phyloP scores from a whole-genome alignment of 2,113 vertebrate species.

The Dicerorhinus sumatrensis region DNA sequence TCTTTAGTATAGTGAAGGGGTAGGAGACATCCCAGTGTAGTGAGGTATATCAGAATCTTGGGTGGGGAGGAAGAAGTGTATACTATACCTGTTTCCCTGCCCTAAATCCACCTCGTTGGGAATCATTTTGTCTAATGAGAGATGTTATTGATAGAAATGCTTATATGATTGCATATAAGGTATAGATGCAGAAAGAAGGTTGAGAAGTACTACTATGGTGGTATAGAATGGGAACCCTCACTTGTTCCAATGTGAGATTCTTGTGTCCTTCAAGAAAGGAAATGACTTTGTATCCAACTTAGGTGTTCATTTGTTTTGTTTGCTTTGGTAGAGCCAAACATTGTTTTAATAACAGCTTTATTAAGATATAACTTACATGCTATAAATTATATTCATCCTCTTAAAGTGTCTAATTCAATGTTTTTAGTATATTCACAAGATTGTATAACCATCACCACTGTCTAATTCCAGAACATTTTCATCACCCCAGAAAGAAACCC shows the following conservation, averaged over 20 bases:
- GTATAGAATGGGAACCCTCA: background rate
- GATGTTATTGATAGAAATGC: background rate
- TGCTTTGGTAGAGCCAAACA: background rate
- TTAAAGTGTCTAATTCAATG: background rate
- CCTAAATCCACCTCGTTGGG: background rate
- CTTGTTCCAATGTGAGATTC: constrained; percentile 2
- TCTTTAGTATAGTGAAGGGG: background rate
- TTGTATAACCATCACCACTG: background rate
- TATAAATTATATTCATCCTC: background rate
- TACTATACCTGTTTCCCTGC: background rate
- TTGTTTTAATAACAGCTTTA: constrained; percentile 1
- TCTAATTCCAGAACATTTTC: constrained; percentile 45
- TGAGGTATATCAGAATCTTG: constrained; percentile 5
- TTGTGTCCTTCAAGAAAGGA: background rate
- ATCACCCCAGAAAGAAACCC: background rate
- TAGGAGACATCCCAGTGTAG: background rate
- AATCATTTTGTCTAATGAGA: constrained; percentile 45
- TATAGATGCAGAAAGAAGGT: background rate
- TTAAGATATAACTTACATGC: background rate
- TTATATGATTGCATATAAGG: background rate
- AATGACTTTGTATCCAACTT: constrained; percentile 26
- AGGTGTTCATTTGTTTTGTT: constrained; percentile 38
- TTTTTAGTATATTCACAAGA: background rate
- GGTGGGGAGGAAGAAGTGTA: background rate
- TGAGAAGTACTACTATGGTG: background rate